Evolutionary conservation across 2,888 invertebrate genomes (phyloP).

Genomic region (Drosophila merina): DNA sequence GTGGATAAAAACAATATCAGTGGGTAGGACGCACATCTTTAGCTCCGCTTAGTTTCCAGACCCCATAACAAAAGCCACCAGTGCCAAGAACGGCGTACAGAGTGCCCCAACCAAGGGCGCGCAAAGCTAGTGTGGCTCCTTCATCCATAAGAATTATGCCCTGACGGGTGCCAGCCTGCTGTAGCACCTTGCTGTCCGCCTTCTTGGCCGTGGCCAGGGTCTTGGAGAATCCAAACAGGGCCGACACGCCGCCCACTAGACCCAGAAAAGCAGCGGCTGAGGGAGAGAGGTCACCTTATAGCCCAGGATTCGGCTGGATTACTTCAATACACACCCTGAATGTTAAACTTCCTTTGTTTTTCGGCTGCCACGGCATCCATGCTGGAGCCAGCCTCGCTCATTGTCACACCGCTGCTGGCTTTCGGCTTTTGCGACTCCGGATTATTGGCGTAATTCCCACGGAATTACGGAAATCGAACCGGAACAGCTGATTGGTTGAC

Average conservation of each 20-base stretch:
- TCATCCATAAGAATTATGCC: slow-evolving; percentile 88
- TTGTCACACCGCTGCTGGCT: slow-evolving; percentile 9
- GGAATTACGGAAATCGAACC: slow-evolving; percentile 1
- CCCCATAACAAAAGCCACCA: slow-evolving; percentile 90
- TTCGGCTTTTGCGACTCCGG: not conserved
- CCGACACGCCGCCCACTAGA: slow-evolving; percentile 87
- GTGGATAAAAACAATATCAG: not conserved
- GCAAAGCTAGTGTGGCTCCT: slow-evolving; percentile 90
- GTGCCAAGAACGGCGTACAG: slow-evolving; percentile 94
- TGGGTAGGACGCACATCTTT: slow-evolving; percentile 87
- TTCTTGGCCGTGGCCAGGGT: slow-evolving; percentile 91
- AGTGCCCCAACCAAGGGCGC: slow-evolving; percentile 95
- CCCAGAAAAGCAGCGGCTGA: slow-evolving; percentile 82
- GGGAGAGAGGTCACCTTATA: not conserved
- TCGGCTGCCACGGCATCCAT: slow-evolving; percentile 61
- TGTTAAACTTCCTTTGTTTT: slow-evolving; percentile 66
- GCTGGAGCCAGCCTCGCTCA: slow-evolving; percentile 49
- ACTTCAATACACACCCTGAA: slow-evolving; percentile 54
- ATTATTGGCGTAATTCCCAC: slow-evolving; percentile 56
- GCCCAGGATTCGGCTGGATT: not conserved
- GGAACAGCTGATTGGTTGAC: slow-evolving; percentile 28
- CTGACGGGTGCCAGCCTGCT: slow-evolving; percentile 87
- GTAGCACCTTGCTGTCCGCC: slow-evolving; percentile 91
- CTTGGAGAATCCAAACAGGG: slow-evolving; percentile 91
- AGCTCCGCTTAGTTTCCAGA: slow-evolving; percentile 96